phyloP scores from a whole-genome alignment of 2,888 invertebrate genomes.

The Digitonthophagus gazella region DNA sequence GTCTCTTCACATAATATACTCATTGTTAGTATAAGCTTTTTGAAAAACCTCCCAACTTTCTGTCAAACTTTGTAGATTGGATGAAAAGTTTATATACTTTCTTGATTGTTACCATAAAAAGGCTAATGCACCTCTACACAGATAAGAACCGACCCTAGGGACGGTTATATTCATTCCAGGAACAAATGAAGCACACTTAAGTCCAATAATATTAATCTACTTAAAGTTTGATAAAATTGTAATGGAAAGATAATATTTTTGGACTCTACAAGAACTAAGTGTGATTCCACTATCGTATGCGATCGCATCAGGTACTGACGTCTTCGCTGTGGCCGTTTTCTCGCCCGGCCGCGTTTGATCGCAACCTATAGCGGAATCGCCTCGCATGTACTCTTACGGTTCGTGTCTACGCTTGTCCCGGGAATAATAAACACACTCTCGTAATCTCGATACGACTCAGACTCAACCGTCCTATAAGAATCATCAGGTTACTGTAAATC shows the following conservation, averaged over 20 bases:
- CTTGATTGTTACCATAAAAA: slow-evolving; percentile 10
- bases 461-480: slow-evolving; percentile 56
- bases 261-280: slow-evolving; percentile 45
- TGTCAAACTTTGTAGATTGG: too few relatives aligned
- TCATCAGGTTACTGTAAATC: slow-evolving; percentile 19
- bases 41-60: too few relatives aligned
- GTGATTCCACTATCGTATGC: slow-evolving; percentile 44
- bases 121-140: slow-evolving; percentile 48
- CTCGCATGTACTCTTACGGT: slow-evolving; percentile 54
- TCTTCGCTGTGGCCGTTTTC: slow-evolving; percentile 2
- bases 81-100: not conserved
- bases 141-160: slow-evolving; percentile 44
- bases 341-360: slow-evolving; percentile 35
- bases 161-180: slow-evolving; percentile 50
- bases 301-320: slow-evolving; percentile 23
- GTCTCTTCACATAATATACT: too few relatives aligned
- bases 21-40: too few relatives aligned
- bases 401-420: slow-evolving; percentile 63
- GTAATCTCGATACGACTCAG: slow-evolving; percentile 68
- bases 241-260: slow-evolving; percentile 37
- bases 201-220: slow-evolving; percentile 39
- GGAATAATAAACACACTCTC: slow-evolving; percentile 74
- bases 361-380: slow-evolving; percentile 48
- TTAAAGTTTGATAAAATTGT: not conserved
- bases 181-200: slow-evolving; percentile 54